Evolutionary conservation across 1,140 invertebrate species (phyloP).

Genomic region (Drosophila quadrilineata): DNA sequence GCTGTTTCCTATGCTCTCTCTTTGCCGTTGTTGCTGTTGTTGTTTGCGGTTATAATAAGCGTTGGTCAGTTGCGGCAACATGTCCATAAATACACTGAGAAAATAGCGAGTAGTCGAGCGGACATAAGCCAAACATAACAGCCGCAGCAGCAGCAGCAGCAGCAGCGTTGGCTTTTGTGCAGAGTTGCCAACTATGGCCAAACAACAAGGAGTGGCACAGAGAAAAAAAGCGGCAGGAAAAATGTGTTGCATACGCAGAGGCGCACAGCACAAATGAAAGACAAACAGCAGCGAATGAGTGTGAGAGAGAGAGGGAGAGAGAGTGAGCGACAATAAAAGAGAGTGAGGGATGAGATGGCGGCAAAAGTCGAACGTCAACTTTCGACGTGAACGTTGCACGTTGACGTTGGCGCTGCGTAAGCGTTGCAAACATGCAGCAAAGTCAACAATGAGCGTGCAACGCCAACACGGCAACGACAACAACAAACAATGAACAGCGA

Average conservation of each 20-base stretch:
- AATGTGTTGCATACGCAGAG: constrained; percentile 56
- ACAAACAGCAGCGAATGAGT: constrained; percentile 56
- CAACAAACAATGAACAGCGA: constrained; percentile 16
- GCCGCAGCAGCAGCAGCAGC: too few relatives aligned
- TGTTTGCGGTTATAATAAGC: too few relatives aligned
- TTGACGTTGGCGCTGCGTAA: constrained; percentile 50
- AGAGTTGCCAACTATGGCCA: constrained; percentile 8
- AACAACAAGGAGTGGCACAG: constrained; percentile 27
- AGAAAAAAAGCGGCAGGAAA: background rate
- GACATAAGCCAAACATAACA: constrained; percentile 11
- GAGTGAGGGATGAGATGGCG: too few relatives aligned
- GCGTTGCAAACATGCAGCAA: constrained; percentile 58
- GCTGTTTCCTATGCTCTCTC: too few relatives aligned
- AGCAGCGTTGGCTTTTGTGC: background rate
- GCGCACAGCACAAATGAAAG: constrained; percentile 71
- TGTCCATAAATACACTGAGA: background rate
- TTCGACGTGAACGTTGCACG: constrained; percentile 33
- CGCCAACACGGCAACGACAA: constrained; percentile 43
- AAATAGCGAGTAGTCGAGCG: constrained; percentile 1
- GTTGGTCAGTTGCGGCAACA: too few relatives aligned
- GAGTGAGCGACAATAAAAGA: too few relatives aligned
- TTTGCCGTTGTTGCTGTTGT: too few relatives aligned
- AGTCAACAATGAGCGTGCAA: constrained; percentile 53
- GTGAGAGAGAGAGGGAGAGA: too few relatives aligned
- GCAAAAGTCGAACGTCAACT: constrained; percentile 16